Evolutionary conservation across 1,140 invertebrate genomes (phyloP), one percentile per base, ranked within the genome.

Genomic region (Cepaea nemoralis): DNA sequence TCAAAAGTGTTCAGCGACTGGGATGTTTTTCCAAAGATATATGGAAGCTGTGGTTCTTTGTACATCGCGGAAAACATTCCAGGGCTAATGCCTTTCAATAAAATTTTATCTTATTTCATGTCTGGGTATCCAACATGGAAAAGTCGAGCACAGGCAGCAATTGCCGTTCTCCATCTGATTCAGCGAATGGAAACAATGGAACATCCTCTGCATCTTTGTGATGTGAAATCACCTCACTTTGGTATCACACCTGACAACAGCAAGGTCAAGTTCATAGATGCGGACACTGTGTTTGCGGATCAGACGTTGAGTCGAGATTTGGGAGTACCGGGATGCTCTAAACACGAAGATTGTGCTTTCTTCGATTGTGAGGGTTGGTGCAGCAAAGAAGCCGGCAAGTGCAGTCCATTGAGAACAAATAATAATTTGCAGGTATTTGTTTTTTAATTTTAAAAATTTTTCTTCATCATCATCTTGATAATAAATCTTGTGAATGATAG

Each of bases 351-450:
- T 19, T 77, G 75, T 66, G 59, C 59, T n/a, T n/a, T 77, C 19
- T 77, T 39, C 24, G 75, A 77, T 35, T 77, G 75, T 39, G 48
- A 77, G n/a, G 75, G 75, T 2, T 59, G 31, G 50, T 77, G 75
- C 27, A 3, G 66, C 12, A 19, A 45, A 5, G 16, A 63, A 0
- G 39, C 75, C 2, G 48, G 55, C 2, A 59, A 27, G 12, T 77
- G 75, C 22, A 35, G 8, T 24, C 12, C 31, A 2, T 37, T 77
- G 14, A 63, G 75, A 31, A 63, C 55, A 37, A 77, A 77, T 39
- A 77, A 77, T 45, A 77, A 77, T 33, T 77, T 77, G 27, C 75
- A 77, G 75, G 75, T 77, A 40, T 37, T n/a, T n/a, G n/a, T n/a
- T n/a, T n/a, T n/a, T n/a, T n/a, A n/a, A n/a, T n/a, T n/a, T n/a